Evolutionary conservation across 2,797 vertebrate species (phyloP).

Genomic region (Enteromius afrohamiltoni): DNA sequence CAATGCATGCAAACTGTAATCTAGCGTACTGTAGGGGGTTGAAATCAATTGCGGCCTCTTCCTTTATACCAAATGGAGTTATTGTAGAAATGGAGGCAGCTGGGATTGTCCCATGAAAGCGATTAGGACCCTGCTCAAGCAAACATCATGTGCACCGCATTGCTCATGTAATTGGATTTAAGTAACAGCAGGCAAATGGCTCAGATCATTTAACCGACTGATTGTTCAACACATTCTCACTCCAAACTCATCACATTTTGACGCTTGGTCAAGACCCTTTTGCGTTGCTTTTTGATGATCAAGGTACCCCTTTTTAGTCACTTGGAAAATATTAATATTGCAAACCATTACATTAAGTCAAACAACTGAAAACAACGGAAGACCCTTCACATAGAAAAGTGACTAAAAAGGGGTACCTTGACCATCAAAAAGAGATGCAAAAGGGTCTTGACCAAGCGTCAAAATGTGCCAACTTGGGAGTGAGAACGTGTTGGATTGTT

Average conservation of each 20-base stretch:
- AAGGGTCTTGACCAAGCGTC: too few relatives aligned
- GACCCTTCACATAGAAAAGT: too few relatives aligned
- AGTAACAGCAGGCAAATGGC: constrained; percentile 61
- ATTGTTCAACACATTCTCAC: constrained; percentile 8
- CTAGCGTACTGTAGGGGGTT: constrained; percentile 17
- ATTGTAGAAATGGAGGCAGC: constrained; percentile 49
- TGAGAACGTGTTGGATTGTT: background rate
- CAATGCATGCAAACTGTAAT: constrained; percentile 21
- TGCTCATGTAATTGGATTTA: constrained; percentile 69
- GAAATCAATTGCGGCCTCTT: constrained; percentile 34
- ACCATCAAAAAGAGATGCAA: too few relatives aligned
- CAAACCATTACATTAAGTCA: too few relatives aligned
- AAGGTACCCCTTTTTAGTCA: too few relatives aligned
- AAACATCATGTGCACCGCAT: constrained; percentile 68
- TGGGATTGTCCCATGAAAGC: constrained; percentile 69
- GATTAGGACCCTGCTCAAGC: constrained; percentile 63
- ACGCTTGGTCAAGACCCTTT: too few relatives aligned
- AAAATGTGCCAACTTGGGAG: too few relatives aligned
- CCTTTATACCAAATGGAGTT: constrained; percentile 48
- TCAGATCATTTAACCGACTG: constrained; percentile 48
- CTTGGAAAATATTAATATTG: too few relatives aligned
- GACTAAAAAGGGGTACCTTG: too few relatives aligned
- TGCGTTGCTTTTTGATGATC: too few relatives aligned
- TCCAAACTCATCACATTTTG: too few relatives aligned
- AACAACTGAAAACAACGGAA: too few relatives aligned